A percentile compares a stretch with the other conserved stretches of the same genome.
These are phyloP conservation scores for Dissostichus mawsoni DNA, from an alignment of 2,113 vertebrate genomes.

Conservation along the genomic window DNA sequence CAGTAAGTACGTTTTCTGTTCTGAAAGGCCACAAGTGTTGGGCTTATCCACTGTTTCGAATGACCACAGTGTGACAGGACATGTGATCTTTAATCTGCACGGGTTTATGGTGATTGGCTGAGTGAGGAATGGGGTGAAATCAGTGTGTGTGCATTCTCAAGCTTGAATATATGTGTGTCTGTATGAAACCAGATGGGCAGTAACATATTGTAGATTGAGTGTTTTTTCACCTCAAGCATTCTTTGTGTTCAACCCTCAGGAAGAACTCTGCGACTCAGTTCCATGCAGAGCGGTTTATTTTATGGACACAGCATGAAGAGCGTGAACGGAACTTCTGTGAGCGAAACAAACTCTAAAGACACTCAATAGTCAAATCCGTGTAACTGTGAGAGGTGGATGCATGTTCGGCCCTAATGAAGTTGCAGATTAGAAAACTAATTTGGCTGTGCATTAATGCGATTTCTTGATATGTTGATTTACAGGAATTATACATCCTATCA, in stretches of 20 bases:
- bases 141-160: neutral
- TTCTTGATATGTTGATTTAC: neutral
- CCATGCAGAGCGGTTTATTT: constrained; percentile 44
- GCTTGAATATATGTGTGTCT: neutral
- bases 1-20: neutral
- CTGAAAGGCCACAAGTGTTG: constrained; percentile 7
- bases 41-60: constrained; percentile 13
- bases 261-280: constrained; percentile 24
- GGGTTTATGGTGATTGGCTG: constrained; percentile 22
- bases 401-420: neutral
- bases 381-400: neutral
- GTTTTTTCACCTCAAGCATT: constrained; percentile 36
- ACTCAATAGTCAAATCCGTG: neutral
- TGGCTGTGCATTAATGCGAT: neutral
- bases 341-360: constrained; percentile 12
- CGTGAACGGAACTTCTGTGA: constrained; percentile 32
- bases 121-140: constrained; percentile 37
- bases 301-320: constrained; percentile 27
- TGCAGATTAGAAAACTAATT: neutral
- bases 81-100: constrained; percentile 75
- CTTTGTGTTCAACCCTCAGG: constrained; percentile 17
- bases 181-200: constrained; percentile 16
- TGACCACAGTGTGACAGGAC: constrained; percentile 45
- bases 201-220: neutral
- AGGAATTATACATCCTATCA: neutral